Evolutionary conservation across 2,888 invertebrate species (phyloP), one percentile per base, ranked within the genome.

Genomic region (Parthenolecanium corni): DNA sequence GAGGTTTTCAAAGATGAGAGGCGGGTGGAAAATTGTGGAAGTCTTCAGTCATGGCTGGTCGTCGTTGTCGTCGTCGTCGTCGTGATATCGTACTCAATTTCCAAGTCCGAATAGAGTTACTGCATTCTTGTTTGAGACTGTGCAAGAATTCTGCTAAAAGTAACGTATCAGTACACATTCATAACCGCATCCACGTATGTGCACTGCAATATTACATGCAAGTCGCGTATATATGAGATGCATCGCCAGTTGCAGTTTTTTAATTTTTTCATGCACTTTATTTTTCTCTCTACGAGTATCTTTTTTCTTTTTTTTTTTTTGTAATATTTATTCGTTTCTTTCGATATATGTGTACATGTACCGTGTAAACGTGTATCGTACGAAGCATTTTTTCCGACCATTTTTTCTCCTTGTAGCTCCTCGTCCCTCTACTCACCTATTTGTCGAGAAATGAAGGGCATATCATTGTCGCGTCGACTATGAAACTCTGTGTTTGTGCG

Each of bases 211-310:
- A 44, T 56, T 46, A 46, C 56, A 56, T 56, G 40, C 56, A 42
- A 56, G 56, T 56, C 56, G 44, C 56, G 56, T 56, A n/a, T n/a
- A n/a, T n/a, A 56, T 56, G 56, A 56, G 56, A 56, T 56, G 56
- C 44, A 56, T 56, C 56, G 40, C 56, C n/a, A 44, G 56, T 56
- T 56, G 56, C 56, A 56, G 42, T 56, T 56, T 56, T 56, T 56
- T 14, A n/a, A n/a, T n/a, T n/a, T n/a, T n/a, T n/a, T n/a, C n/a
- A n/a, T n/a, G n/a, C n/a, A n/a, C n/a, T n/a, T n/a, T n/a, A n/a
- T n/a, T n/a, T n/a, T n/a, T n/a, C n/a, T n/a, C n/a, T n/a, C n/a
- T n/a, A n/a, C n/a, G n/a, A n/a, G n/a, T n/a, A n/a, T n/a, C n/a
- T n/a, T n/a, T n/a, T n/a, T n/a, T n/a, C n/a, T n/a, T n/a, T n/a